Conservation (phyloP, 2,797 vertebrate species). For the Myripristis jacobus region DNA sequence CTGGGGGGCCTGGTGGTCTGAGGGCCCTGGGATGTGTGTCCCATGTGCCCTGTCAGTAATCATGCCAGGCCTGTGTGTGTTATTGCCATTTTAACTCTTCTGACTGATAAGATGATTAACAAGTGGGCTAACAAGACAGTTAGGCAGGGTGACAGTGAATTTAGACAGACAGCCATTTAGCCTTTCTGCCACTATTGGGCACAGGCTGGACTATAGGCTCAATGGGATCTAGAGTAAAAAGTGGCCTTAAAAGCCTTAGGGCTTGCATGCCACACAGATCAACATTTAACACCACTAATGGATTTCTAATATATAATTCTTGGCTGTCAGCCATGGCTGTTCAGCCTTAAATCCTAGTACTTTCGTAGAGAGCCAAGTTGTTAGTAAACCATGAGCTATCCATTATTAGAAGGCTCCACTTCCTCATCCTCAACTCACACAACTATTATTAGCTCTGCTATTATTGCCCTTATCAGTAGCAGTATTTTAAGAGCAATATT, state of each 20-base stretch:
- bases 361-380: conserved; percentile 68
- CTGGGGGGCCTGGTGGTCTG: no score
- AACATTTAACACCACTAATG: conserved; percentile 75
- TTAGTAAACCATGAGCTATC: conserved; percentile 69
- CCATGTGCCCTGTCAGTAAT: no score
- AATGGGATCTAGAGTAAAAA: conserved; percentile 39
- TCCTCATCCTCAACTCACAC: conserved; percentile 61
- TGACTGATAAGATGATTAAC: conserved; percentile 3
- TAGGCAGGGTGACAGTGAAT: conserved; percentile 44
- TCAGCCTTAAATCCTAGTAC: conserved; percentile 67
- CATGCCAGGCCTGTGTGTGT: conserved; percentile 16
- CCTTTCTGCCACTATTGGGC: conserved; percentile 38
- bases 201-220: conserved; percentile 8
- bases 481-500: conserved; percentile 76
- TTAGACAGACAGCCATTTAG: conserved; percentile 49
- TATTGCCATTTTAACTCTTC: conserved; percentile 23
- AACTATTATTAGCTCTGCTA: conserved; percentile 77
- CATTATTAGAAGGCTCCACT: conserved; percentile 76
- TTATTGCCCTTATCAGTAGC: conserved; percentile 76
- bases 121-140: conserved; percentile 46
- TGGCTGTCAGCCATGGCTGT: conserved; percentile 58
- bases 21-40: no score
- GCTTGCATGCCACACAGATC: conserved; percentile 61
- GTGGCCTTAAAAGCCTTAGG: conserved; percentile 43
- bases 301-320: conserved; percentile 71